phyloP scores from a whole-genome alignment of 2,888 invertebrate species.

The Sipunculus nudus region DNA sequence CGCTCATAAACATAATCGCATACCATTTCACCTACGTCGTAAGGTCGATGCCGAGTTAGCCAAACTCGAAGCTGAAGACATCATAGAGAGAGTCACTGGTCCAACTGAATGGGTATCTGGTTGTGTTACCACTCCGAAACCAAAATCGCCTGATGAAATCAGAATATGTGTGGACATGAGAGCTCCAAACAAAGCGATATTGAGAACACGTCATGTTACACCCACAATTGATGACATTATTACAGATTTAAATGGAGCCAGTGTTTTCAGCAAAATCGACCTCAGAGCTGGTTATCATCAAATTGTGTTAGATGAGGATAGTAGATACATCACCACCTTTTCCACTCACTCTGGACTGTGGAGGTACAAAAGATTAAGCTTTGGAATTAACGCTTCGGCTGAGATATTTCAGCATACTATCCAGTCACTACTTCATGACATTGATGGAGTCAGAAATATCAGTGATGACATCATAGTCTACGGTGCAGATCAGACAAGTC shows the following conservation, averaged over 20 bases:
- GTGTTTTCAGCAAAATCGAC: constrained; percentile 13
- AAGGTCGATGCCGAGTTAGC: constrained; percentile 3
- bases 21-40: constrained; percentile 1
- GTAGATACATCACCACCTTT: constrained; percentile 34
- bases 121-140: constrained; percentile 3
- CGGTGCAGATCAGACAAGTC: constrained; percentile 1
- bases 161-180: constrained; percentile 45
- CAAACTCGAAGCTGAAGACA: not conserved
- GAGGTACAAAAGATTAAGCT: constrained; percentile 28
- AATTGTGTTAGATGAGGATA: constrained; percentile 7
- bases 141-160: constrained; percentile 32
- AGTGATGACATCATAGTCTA: constrained; percentile 26
- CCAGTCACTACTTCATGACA: constrained; percentile 5
- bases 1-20: not conserved
- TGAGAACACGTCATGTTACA: constrained; percentile 10
- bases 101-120: constrained; percentile 21
- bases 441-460: constrained; percentile 17
- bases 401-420: constrained; percentile 24
- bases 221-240: constrained; percentile 18
- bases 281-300: constrained; percentile 15
- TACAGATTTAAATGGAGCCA: constrained; percentile 22
- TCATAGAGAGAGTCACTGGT: constrained; percentile 13
- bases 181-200: constrained; percentile 38
- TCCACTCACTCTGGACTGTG: constrained; percentile 27
- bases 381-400: constrained; percentile 20